Base-by-base conservation (phyloP, 2,888 invertebrate genomes). In the Cyclophora punctaria region DNA sequence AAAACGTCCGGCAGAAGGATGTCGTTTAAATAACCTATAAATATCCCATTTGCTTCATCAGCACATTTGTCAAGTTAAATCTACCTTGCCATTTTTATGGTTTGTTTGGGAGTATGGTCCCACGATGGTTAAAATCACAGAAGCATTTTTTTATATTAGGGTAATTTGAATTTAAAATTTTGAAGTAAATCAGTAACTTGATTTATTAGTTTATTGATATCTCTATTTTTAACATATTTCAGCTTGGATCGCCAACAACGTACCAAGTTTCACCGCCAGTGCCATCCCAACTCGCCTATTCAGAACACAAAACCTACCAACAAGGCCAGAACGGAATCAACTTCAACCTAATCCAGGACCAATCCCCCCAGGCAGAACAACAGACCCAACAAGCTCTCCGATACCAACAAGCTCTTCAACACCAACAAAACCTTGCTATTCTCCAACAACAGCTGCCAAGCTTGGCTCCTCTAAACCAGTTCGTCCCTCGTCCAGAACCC, bases 201-300 rank as follows among this genome's bases (percentile, higher is more conserved):
- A 20, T 20, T 1, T 20, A 20, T 20, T 20, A 1, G 20, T 20
- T 20, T 20, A 20, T 20, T 20, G 20, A 20, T 20, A 20, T 20
- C 20, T 20, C 20, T 20, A 20, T 20, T 52, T 48, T 51, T 47
- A 7, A 20, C 37, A 6, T 3, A 59, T 69, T 62, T 40, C 78
- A 86, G 86, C 56, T 74, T 34, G 66, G 72, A 37, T 64, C 74
- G 41, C 77, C 80, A 4, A 74, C 77, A 35, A 73, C 73, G 33
- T 84, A 80, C 57, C 79, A 85, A 60, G 71, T 85, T 34, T 81
- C 83, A 34, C 68, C 72, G 3, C 78, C 81, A 5, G 70, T 85
- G 34, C 71, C 77, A 33, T 80, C 85, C 4, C 79, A 82, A 53
- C 67, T 83, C 41, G 80, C 80, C 2, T 83, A 83, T 64, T 59